A percentile compares a stretch with the other conserved stretches of the same genome.
phyloP scores from a whole-genome alignment of 2,113 vertebrate species.

The Formicarius rufipectus region DNA sequence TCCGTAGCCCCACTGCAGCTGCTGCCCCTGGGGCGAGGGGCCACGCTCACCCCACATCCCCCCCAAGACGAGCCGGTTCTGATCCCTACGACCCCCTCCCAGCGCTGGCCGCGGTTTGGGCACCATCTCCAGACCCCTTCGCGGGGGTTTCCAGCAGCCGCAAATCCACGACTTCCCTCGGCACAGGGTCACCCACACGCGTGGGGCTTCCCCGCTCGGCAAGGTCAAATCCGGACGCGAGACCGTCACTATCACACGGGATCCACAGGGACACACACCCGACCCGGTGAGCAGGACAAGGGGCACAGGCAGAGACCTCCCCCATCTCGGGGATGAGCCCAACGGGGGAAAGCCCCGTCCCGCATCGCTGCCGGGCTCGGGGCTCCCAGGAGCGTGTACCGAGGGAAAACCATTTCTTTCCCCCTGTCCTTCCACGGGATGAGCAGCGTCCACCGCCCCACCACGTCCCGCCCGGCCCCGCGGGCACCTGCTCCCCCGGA shows the following conservation, averaged over 20 bases:
- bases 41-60: fast-evolving
- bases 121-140: background rate
- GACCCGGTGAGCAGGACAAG: fast-evolving
- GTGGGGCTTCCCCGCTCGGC: background rate
- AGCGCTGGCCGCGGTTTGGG: fast-evolving
- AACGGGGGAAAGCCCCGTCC: background rate
- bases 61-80: fast-evolving
- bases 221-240: background rate
- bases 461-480: background rate
- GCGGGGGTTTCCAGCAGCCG: background rate
- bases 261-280: fast-evolving
- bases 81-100: background rate
- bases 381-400: background rate
- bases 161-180: fast-evolving
- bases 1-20: background rate
- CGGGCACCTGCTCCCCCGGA: background rate
- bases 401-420: fast-evolving
- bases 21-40: fast-evolving
- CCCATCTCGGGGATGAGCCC: background rate
- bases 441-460: background rate
- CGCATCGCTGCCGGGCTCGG: background rate
- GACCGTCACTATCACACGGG: fast-evolving
- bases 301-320: background rate
- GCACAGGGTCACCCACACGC: fast-evolving
- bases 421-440: fast-evolving